phyloP scores from a whole-genome alignment of 1,140 invertebrate genomes.

The Macrotrachela quadricornifera region DNA sequence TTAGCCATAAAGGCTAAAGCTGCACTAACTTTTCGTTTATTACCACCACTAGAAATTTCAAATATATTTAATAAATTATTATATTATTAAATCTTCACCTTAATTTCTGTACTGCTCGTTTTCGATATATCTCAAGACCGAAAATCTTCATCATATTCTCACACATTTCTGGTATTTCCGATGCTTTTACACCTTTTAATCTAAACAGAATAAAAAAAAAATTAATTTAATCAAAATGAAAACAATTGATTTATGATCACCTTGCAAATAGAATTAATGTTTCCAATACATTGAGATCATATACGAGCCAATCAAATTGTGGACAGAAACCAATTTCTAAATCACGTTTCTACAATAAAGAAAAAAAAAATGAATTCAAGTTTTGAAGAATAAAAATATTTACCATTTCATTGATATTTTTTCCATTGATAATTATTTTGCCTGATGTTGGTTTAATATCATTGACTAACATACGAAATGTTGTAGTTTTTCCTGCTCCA shows the following conservation, averaged over 20 bases:
- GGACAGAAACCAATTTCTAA: constrained; percentile 51
- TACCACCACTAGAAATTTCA: constrained; percentile 43
- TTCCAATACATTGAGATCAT: constrained; percentile 9
- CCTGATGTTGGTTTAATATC: constrained; percentile 12
- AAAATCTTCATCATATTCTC: neutral
- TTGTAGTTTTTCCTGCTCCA: constrained; percentile 8
- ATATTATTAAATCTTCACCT: neutral
- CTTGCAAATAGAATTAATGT: constrained; percentile 38
- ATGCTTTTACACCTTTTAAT: constrained; percentile 39
- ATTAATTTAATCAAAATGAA: neutral
- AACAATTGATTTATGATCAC: constrained; percentile 14
- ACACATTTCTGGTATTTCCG: constrained; percentile 1
- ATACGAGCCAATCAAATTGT: constrained; percentile 35
- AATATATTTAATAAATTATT: neutral
- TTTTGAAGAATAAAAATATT: constrained; percentile 14
- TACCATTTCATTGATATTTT: constrained; percentile 10
- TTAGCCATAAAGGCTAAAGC: constrained; percentile 56
- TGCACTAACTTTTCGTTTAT: constrained; percentile 77
- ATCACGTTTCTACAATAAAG: constrained; percentile 14
- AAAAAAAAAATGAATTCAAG: neutral
- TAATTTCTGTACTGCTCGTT: neutral
- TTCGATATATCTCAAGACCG: neutral
- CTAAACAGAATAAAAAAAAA: constrained; percentile 14
- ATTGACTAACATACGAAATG: constrained; percentile 6
- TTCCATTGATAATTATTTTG: constrained; percentile 12